Conservation (phyloP, 92 coral and sea anemone genomes). For the Ricordea florida region DNA sequence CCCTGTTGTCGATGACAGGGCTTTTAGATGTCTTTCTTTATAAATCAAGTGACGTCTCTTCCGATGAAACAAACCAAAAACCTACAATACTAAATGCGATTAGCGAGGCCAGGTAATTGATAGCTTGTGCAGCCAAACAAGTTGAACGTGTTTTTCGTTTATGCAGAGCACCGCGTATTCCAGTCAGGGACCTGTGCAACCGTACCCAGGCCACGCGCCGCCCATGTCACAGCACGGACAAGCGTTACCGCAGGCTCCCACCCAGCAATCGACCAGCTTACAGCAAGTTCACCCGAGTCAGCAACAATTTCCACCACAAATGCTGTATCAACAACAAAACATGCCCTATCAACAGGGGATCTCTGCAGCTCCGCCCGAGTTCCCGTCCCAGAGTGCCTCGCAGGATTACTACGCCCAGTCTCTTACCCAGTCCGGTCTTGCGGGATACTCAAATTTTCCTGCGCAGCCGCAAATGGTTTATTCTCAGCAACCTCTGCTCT, state of each 20-base stretch:
- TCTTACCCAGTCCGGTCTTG: conserved; percentile 27
- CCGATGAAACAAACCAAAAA: too few species aligned
- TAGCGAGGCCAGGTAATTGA: background rate
- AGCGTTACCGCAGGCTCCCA: conserved; percentile 24
- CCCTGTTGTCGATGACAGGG: too few species aligned
- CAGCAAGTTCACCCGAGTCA: conserved; percentile 41
- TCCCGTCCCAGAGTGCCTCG: conserved; percentile 27
- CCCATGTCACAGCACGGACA: conserved; percentile 21
- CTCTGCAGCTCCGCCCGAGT: conserved; percentile 46
- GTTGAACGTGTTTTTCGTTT: background rate
- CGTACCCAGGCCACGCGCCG: conserved; percentile 54
- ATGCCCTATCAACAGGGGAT: conserved; percentile 51
- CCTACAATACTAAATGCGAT: too few species aligned
- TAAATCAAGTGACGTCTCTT: too few species aligned
- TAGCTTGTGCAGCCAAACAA: background rate
- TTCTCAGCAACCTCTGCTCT: conserved; percentile 76
- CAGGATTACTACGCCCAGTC: conserved; percentile 72
- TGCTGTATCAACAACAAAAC: conserved; percentile 44
- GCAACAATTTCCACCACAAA: conserved; percentile 32
- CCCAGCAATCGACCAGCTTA: conserved; percentile 40
- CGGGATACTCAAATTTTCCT: conserved; percentile 55
- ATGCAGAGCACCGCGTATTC: conserved; percentile 76
- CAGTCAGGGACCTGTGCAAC: conserved; percentile 85
- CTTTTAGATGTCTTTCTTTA: too few species aligned
- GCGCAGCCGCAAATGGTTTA: conserved; percentile 89